Percentiles rank a stretch among this genome's conserved stretches.
phyloP scores from a whole-genome alignment of 1,140 invertebrate genomes.

The Aphidius gifuensis region DNA sequence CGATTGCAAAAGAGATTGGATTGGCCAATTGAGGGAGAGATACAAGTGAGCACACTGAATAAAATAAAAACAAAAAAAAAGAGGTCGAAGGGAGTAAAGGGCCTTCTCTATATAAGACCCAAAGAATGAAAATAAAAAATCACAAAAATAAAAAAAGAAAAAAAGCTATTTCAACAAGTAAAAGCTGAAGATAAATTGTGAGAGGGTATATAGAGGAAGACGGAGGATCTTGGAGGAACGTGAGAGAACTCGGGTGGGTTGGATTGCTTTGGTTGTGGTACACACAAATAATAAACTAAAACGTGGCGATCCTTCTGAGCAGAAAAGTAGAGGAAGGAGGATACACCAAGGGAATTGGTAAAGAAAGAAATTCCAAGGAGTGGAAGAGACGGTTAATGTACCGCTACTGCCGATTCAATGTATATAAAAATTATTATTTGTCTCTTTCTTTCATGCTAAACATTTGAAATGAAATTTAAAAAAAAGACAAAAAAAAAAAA shows the following conservation, averaged over 20 bases:
- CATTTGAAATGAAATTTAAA: too few species aligned
- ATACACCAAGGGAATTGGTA: slow-evolving; percentile 1
- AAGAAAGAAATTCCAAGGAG: slow-evolving; percentile 18
- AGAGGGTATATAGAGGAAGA: not conserved
- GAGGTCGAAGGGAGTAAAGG: too few species aligned
- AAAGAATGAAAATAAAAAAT: too few species aligned
- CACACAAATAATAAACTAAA: not conserved
- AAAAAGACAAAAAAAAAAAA: too few species aligned
- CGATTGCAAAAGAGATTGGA: too few species aligned
- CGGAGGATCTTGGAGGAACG: slow-evolving; percentile 3
- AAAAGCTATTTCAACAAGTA: too few species aligned
- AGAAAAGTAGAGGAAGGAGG: slow-evolving; percentile 8
- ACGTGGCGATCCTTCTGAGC: slow-evolving; percentile 14
- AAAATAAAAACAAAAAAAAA: too few species aligned
- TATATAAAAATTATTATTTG: not conserved
- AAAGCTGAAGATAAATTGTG: too few species aligned
- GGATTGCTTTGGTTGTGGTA: not conserved
- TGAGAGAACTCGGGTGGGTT: not conserved
- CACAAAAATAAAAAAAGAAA: too few species aligned
- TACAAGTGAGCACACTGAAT: too few species aligned
- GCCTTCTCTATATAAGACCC: too few species aligned
- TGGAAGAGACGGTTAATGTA: slow-evolving; percentile 25
- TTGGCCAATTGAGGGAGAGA: too few species aligned
- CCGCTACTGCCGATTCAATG: slow-evolving; percentile 18
- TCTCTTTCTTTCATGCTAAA: not conserved